Evolutionary conservation across 1,140 invertebrate genomes (phyloP).

Genomic region (Solenopsis fugax): DNA sequence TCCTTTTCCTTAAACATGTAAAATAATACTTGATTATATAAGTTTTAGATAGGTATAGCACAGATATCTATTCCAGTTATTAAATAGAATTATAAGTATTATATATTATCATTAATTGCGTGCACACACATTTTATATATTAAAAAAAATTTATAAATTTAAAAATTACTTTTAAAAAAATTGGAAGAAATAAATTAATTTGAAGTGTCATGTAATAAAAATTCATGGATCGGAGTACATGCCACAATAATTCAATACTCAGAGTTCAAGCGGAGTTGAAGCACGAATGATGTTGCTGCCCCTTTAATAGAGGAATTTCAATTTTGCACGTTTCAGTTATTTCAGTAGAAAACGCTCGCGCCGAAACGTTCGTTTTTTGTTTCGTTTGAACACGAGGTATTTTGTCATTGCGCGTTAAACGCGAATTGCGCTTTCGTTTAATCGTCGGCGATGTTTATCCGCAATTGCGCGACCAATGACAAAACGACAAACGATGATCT

Average conservation of each 20-base stretch:
- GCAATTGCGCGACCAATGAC: background rate
- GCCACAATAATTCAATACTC: background rate
- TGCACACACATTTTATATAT: too few species aligned
- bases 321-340: constrained; percentile 41
- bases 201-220: background rate
- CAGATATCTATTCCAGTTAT: too few species aligned
- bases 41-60: too few species aligned
- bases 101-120: too few species aligned
- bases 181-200: background rate
- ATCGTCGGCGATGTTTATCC: constrained; percentile 10
- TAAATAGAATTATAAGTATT: too few species aligned
- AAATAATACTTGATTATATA: too few species aligned
- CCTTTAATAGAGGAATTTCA: constrained; percentile 46
- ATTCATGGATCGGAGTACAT: background rate
- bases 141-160: background rate
- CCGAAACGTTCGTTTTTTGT: constrained; percentile 19
- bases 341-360: background rate
- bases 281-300: constrained; percentile 8
- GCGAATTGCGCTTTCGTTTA: constrained; percentile 21
- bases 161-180: background rate
- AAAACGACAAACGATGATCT: background rate
- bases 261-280: background rate
- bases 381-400: constrained; percentile 23
- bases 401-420: constrained; percentile 48
- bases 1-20: too few species aligned